Percentiles rank a stretch among this genome's conserved stretches.
These are phyloP conservation scores for Nesoenas mayeri DNA, from an alignment of 2,113 vertebrate species.

Conservation along the genomic window DNA sequence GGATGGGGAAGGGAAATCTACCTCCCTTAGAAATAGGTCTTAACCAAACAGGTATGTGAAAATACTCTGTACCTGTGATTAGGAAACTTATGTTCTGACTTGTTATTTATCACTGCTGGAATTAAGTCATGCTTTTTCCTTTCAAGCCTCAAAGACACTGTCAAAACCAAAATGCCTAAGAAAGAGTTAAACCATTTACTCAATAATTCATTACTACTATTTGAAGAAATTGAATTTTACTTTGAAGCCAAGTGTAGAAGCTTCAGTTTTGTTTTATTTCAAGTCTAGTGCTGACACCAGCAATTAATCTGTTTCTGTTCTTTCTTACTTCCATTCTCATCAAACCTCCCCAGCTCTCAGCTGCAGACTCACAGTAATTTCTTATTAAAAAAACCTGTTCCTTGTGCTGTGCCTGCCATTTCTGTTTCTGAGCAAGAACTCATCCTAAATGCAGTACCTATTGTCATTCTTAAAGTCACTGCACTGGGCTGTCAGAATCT, in stretches of 20 bases:
- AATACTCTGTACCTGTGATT: not conserved
- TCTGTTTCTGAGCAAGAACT: not conserved
- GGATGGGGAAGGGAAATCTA: not conserved
- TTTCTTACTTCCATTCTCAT: not conserved
- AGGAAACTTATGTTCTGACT: not conserved
- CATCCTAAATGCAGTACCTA: not conserved
- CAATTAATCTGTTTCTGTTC: not conserved
- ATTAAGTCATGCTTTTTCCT: not conserved
- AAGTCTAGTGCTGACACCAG: not conserved
- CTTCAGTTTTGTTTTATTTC: not conserved
- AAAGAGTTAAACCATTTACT: not conserved
- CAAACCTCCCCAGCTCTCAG: not conserved
- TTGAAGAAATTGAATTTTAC: not conserved
- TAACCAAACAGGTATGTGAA: not conserved
- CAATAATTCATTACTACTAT: not conserved
- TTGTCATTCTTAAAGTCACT: not conserved
- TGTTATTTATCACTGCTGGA: not conserved
- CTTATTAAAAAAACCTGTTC: not conserved
- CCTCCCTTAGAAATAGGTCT: not conserved
- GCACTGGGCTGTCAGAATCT: not conserved
- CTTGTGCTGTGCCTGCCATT: not conserved
- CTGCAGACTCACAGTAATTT: not conserved
- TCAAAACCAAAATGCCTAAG: not conserved
- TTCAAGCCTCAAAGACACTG: not conserved
- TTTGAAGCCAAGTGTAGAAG: not conserved